These are phyloP conservation scores for Bombus balteatus DNA, from an alignment of 1,140 invertebrate species.

Conservation along the genomic window DNA sequence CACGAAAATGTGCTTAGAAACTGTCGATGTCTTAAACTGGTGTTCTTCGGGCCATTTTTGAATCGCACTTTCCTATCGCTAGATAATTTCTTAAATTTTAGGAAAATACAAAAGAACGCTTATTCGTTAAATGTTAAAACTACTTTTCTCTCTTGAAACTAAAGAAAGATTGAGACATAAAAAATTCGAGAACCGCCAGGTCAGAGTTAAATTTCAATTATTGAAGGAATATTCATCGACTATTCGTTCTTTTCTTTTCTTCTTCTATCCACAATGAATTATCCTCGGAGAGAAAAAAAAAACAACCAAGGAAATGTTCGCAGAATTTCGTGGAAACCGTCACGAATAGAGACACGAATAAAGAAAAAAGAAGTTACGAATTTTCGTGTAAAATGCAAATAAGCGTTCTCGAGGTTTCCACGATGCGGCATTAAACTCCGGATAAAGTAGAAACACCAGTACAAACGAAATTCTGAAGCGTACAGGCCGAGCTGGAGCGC, in stretches of 20 bases:
- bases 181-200: background rate
- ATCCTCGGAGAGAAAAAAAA: background rate
- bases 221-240: background rate
- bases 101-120: background rate
- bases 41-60: too few relatives aligned
- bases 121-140: background rate
- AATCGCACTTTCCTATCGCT: too few relatives aligned
- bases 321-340: background rate
- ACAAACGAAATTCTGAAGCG: background rate
- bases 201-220: background rate
- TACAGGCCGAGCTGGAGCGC: background rate
- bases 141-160: background rate
- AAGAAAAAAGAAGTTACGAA: background rate
- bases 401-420: background rate
- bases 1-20: too few relatives aligned
- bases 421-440: background rate
- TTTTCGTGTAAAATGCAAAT: slow-evolving; percentile 14
- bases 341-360: background rate
- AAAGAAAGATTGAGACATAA: background rate
- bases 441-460: background rate
- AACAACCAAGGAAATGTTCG: background rate
- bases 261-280: too few relatives aligned
- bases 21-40: too few relatives aligned
- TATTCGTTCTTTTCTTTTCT: too few relatives aligned
- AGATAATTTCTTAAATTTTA: too few relatives aligned